Base-by-base conservation (phyloP, 1,140 invertebrate genomes). In the Neodiprion pinetum region DNA sequence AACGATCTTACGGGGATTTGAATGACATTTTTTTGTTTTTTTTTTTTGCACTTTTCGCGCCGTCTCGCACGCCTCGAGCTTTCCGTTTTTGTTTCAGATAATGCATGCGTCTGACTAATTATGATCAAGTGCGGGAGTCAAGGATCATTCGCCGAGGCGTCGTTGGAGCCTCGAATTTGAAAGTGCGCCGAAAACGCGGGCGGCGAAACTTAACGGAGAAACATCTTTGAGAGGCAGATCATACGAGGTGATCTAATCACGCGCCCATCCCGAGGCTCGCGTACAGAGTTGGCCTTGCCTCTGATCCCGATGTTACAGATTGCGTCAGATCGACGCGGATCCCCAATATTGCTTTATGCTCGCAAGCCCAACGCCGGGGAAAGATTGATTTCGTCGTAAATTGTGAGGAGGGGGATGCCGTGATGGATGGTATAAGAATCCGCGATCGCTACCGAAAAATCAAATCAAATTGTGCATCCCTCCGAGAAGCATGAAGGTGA, bases 261-360 rank as follows among this genome's bases (percentile, higher is more conserved):
- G 53, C 53, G 53, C 53, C 53, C 53, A 61, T 61, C 53, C 53
- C 9, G 53, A 4, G 8, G n/a, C 11, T 61, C 53, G 53, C 11
- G 5, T 40, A 40, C 28, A 5, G 75, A 74, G 75, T 74, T 76
- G 74, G 77, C 74, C 74, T 75, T 75, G 76, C 73, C 72, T 77
- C 74, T 78, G 77, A 80, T 78, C 77, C 76, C 76, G 74, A 72
- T 76, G 77, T 77, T 78, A 78, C 75, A 72, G 78, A 78, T 77
- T 11, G 7, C 61, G 53, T 61, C 53, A 61, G 53, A 61, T 61
- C 53, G 11, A 61, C 53, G 53, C 53, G 53, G 53, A 61, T 61
- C 53, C 53, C 28, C 53, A 40, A 40, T 40, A 40, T 40, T 40
- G 28, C 28, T 40, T 40, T 40, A 40, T 40, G 28, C 53, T 61